phyloP scores from a whole-genome alignment of 2,113 vertebrate species.

The Azemiops feae region DNA sequence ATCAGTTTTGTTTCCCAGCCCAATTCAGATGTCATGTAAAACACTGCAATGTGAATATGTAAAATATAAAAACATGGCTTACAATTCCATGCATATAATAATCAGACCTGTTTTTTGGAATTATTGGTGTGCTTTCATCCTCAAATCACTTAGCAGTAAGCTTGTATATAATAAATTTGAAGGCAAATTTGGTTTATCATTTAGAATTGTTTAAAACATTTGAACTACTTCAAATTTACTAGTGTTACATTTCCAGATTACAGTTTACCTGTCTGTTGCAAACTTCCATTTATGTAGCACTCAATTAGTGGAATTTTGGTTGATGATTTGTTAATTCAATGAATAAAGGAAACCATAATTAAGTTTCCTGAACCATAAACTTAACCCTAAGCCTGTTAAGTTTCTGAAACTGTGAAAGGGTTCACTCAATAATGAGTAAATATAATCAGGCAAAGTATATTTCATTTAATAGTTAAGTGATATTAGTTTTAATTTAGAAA shows the following conservation, averaged over 20 bases:
- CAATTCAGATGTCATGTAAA: background rate
- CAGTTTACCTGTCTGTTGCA: background rate
- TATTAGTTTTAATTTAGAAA: slow-evolving; percentile 1
- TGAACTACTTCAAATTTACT: background rate
- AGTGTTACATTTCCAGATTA: background rate
- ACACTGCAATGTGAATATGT: background rate
- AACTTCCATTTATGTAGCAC: background rate
- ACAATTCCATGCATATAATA: background rate
- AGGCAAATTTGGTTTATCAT: background rate
- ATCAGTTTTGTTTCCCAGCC: background rate
- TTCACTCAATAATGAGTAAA: background rate
- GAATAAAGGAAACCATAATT: background rate
- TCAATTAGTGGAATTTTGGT: background rate
- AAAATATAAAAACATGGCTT: background rate
- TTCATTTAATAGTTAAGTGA: slow-evolving; percentile 43
- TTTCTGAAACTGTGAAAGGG: background rate
- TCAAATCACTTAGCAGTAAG: background rate
- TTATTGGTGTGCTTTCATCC: background rate
- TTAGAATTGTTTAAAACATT: background rate
- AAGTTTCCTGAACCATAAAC: background rate
- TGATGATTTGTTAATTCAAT: background rate
- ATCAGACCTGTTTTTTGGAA: background rate
- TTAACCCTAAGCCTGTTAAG: background rate
- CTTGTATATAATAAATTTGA: background rate
- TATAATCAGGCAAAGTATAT: background rate